Conservation (phyloP, 2,113 vertebrate genomes). For the Lamprotornis superbus region DNA sequence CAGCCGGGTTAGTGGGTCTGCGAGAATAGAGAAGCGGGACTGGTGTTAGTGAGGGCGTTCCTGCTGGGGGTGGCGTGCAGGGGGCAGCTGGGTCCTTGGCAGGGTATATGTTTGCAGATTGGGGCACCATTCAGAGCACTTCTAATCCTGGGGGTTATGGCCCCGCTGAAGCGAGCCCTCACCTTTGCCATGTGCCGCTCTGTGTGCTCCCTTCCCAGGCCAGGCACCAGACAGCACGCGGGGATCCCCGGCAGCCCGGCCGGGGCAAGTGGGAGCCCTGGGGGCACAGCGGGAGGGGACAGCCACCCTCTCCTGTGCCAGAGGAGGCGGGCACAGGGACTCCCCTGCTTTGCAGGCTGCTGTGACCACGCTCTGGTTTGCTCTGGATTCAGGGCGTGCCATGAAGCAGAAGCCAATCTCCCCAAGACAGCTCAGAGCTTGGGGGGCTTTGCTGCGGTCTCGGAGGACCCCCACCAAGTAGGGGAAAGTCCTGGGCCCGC, state of each 20-base stretch:
- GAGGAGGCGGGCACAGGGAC: rapidly evolving
- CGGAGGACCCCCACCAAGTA: rapidly evolving
- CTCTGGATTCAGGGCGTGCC: background rate
- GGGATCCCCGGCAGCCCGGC: rapidly evolving
- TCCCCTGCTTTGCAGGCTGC: background rate
- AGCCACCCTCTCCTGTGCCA: background rate
- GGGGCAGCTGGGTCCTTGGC: background rate
- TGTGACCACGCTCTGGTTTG: background rate
- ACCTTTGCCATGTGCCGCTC: background rate
- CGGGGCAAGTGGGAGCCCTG: background rate
- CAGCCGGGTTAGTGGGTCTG: rapidly evolving
- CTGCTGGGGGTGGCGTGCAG: background rate
- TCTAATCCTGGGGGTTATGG: background rate
- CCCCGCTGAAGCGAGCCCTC: rapidly evolving
- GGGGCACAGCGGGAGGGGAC: rapidly evolving
- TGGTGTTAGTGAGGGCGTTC: background rate
- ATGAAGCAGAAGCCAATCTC: background rate
- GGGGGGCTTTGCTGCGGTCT: background rate
- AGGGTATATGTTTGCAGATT: background rate
- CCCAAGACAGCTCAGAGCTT: background rate
- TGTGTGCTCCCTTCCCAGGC: background rate
- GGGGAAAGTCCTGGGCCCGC: rapidly evolving
- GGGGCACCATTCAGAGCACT: background rate
- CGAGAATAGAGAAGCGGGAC: background rate
- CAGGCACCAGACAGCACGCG: rapidly evolving